Evolutionary conservation across 2,888 invertebrate genomes (phyloP).

Genomic region (Drepana falcataria): DNA sequence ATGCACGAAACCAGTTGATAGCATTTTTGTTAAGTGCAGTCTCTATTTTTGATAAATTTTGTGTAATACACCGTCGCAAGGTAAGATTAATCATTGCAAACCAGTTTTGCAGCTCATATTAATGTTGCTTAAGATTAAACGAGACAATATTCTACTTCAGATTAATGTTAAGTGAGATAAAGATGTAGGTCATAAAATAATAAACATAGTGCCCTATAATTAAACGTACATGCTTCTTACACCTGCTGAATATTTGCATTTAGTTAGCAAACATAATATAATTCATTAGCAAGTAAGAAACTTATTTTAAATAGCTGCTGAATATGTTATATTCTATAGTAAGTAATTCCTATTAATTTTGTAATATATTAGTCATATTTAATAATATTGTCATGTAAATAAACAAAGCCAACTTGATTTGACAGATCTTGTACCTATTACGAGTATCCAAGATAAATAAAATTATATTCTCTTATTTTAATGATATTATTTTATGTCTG

Average conservation of each 20-base stretch:
- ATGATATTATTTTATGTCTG: too few relatives aligned
- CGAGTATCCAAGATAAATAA: too few relatives aligned
- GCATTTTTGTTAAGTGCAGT: conserved; percentile 41
- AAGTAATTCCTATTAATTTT: conserved; percentile 6
- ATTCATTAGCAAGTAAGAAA: too few relatives aligned
- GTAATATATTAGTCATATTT: conserved; percentile 2
- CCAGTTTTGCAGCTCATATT: not conserved
- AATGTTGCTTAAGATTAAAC: not conserved
- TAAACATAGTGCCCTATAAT: not conserved
- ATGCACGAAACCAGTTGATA: conserved; percentile 42
- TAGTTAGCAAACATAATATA: too few relatives aligned
- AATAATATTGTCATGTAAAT: not conserved
- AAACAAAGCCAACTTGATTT: too few relatives aligned
- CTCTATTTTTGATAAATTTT: conserved; percentile 38
- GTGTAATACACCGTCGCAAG: conserved; percentile 19
- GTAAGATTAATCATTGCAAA: conserved; percentile 21
- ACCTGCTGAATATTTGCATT: not conserved
- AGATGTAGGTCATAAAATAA: not conserved
- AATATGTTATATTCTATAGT: not conserved
- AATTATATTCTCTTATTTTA: too few relatives aligned
- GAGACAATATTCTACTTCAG: not conserved
- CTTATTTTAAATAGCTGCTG: too few relatives aligned
- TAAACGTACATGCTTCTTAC: not conserved
- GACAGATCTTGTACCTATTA: too few relatives aligned
- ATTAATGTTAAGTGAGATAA: not conserved